A percentile compares a stretch with the other conserved stretches of the same genome.
These are phyloP conservation scores for Micromussa lordhowensis DNA, from an alignment of 92 coral and sea anemone species.

Conservation along the genomic window DNA sequence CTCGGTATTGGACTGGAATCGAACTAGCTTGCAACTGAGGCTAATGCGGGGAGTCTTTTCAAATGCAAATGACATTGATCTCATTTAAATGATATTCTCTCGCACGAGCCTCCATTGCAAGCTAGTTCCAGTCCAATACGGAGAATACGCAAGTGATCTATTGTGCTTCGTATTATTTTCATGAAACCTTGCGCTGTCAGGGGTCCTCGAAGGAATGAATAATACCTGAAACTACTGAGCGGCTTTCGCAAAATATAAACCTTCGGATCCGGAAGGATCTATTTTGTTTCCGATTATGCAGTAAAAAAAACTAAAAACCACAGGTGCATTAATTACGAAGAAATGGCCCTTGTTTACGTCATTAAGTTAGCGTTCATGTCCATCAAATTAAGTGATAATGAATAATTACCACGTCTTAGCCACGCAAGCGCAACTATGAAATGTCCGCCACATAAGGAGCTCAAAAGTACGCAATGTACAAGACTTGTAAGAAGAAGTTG, in stretches of 20 bases:
- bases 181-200: no score
- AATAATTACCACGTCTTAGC: neutral
- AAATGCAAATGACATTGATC: no score
- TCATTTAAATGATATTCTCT: no score
- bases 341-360: neutral
- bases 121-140: no score
- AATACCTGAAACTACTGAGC: neutral
- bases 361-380: neutral
- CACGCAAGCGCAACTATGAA: constrained; percentile 1
- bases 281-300: neutral
- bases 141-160: no score
- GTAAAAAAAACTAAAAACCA: neutral
- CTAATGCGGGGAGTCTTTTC: no score
- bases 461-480: neutral
- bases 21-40: no score
- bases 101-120: no score
- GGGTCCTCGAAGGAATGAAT: neutral
- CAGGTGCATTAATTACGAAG: neutral
- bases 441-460: neutral
- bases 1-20: no score
- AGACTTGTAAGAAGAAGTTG: neutral
- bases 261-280: no score
- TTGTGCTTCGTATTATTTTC: no score
- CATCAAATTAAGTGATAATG: neutral
- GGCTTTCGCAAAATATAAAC: no score